These are phyloP conservation scores for Rhinolophus ferrumequinum DNA, from an alignment of 2,113 vertebrate genomes.

Conservation along the genomic window DNA sequence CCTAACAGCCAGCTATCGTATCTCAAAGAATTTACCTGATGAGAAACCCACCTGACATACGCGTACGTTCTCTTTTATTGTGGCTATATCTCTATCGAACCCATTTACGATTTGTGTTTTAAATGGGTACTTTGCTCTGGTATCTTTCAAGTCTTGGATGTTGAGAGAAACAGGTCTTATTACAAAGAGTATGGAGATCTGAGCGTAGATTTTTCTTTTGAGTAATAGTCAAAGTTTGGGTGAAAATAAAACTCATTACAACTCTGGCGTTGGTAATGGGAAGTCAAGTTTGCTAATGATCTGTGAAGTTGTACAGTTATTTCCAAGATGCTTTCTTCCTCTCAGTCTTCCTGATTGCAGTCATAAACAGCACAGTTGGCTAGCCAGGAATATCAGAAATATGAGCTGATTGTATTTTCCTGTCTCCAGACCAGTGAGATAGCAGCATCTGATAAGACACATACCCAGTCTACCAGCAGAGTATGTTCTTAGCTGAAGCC, in stretches of 20 bases:
- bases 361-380: neutral
- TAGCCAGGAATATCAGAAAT: neutral
- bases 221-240: neutral
- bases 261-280: neutral
- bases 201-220: neutral
- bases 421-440: neutral
- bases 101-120: neutral
- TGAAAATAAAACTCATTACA: slow-evolving; percentile 28
- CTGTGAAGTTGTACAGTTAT: neutral
- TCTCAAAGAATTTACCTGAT: neutral
- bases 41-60: neutral
- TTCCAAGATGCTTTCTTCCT: neutral
- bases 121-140: neutral
- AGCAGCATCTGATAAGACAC: neutral
- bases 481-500: neutral
- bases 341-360: neutral
- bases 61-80: neutral
- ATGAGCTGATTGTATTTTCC: neutral
- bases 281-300: slow-evolving; percentile 32
- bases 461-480: neutral
- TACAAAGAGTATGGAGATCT: neutral
- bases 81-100: neutral
- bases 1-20: neutral
- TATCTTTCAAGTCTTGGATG: neutral
- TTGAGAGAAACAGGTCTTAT: neutral